Percentiles rank a stretch among this genome's conserved stretches.
Conservation (phyloP, 53 echinoderm and acorn worm genomes). For the Antedon mediterranea region DNA sequence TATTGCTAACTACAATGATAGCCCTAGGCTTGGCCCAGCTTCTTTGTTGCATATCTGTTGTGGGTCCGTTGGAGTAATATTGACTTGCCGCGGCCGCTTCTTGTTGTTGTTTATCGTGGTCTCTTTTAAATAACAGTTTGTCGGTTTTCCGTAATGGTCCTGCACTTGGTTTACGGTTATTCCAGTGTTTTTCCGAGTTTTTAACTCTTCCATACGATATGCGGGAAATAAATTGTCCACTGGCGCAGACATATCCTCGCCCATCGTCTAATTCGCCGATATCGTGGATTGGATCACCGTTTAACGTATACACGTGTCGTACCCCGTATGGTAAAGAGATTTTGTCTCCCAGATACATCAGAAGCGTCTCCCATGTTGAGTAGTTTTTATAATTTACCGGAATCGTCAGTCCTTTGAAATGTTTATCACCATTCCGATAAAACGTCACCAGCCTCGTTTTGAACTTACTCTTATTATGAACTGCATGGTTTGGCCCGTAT, state of each 20-base stretch:
- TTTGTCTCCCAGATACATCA: conserved; percentile 62
- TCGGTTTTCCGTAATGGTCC: conserved; percentile 13
- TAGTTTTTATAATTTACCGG: conserved; percentile 69
- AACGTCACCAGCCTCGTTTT: conserved; percentile 79
- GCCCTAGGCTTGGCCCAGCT: conserved; percentile 26
- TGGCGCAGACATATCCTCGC: conserved; percentile 87
- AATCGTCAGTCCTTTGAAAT: conserved; percentile 62
- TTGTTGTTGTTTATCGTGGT: neutral
- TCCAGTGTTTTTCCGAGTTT: conserved; percentile 47
- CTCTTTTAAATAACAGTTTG: neutral
- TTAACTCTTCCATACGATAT: conserved; percentile 55
- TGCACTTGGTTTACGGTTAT: conserved; percentile 32
- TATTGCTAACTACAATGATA: conserved; percentile 71
- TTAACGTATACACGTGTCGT: conserved; percentile 52
- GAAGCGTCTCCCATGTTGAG: conserved; percentile 61
- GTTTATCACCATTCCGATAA: conserved; percentile 93
- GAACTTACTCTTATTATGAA: conserved; percentile 27
- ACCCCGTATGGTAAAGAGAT: conserved; percentile 78
- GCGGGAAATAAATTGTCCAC: conserved; percentile 56
- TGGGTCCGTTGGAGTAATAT: neutral
- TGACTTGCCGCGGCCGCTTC: too few relatives aligned
- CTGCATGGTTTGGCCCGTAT: conserved; percentile 18
- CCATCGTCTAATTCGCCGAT: conserved; percentile 72
- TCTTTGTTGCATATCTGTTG: neutral
- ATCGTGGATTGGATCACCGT: conserved; percentile 36